Conservation (phyloP, 2,113 vertebrate genomes). For the Cromileptes altivelis region DNA sequence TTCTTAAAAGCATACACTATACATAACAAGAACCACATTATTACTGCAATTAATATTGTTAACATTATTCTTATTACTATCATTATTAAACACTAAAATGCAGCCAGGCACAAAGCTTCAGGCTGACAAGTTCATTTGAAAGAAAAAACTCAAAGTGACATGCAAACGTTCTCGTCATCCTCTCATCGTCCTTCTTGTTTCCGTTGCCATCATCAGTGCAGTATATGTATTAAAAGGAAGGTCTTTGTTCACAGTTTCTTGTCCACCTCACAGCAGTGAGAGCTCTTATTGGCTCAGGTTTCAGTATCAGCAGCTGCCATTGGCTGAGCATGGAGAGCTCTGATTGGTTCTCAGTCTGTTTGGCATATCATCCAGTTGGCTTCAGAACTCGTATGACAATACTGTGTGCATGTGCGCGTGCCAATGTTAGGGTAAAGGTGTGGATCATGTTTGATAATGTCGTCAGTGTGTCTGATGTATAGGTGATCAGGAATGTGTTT, state of each 20-base stretch:
- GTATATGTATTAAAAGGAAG: constrained; percentile 40
- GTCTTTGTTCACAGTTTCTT: constrained; percentile 55
- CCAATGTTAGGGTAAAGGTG: constrained; percentile 6
- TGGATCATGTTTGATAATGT: constrained; percentile 8
- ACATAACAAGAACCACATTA: constrained; percentile 75
- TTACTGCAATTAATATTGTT: constrained; percentile 70
- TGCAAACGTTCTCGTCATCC: constrained; percentile 59
- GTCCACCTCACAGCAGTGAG: constrained; percentile 46
- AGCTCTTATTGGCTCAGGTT: constrained; percentile 69
- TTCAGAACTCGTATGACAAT: constrained; percentile 50
- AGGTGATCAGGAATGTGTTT: background rate
- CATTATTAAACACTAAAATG: constrained; percentile 67
- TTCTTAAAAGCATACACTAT: constrained; percentile 69
- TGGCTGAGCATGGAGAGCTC: constrained; percentile 57
- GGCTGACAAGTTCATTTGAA: constrained; percentile 62
- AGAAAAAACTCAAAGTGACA: constrained; percentile 70
- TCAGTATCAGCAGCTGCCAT: constrained; percentile 68
- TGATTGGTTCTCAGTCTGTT: constrained; percentile 62
- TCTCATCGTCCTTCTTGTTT: background rate
- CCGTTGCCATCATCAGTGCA: constrained; percentile 48
- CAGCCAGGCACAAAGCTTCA: constrained; percentile 61
- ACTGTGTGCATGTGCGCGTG: constrained; percentile 37
- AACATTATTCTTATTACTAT: constrained; percentile 71
- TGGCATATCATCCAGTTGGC: constrained; percentile 67
- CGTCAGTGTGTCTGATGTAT: constrained; percentile 6